Percentiles rank a stretch among this genome's conserved stretches.
Conservation (phyloP, 2,113 vertebrate species). For the Chionodraco myersi region DNA sequence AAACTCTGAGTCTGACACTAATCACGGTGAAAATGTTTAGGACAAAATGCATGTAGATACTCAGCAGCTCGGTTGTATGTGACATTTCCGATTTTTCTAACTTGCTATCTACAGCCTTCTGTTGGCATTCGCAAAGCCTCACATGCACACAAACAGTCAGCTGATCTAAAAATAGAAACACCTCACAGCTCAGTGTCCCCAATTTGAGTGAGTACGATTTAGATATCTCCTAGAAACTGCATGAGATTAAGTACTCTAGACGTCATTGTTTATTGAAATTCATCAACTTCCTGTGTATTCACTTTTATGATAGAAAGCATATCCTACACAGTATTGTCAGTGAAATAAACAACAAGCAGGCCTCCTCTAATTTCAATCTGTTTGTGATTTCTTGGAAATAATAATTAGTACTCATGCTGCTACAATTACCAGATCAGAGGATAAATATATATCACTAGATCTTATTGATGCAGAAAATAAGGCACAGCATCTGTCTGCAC, state of each 20-base stretch:
- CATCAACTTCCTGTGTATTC: constrained; percentile 25
- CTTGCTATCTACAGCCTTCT: constrained; percentile 76
- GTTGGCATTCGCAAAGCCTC: constrained; percentile 76
- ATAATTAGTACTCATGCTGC: background rate
- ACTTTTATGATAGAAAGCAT: too few relatives aligned
- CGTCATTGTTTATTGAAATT: constrained; percentile 63
- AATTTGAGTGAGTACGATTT: constrained; percentile 76
- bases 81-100: constrained; percentile 75
- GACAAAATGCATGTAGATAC: constrained; percentile 47
- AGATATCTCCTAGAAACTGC: constrained; percentile 71
- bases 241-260: constrained; percentile 72
- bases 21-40: constrained; percentile 74
- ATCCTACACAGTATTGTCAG: background rate
- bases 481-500: background rate
- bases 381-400: too few relatives aligned
- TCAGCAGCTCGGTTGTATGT: constrained; percentile 72
- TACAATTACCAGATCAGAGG: background rate
- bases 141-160: constrained; percentile 77
- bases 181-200: constrained; percentile 57
- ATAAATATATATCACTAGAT: constrained; percentile 5
- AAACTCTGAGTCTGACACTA: constrained; percentile 65
- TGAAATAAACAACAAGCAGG: background rate
- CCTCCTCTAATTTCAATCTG: background rate
- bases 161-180: constrained; percentile 75
- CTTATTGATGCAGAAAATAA: background rate